phyloP scores from a whole-genome alignment of 2,113 vertebrate species.

The Cyphomyrus discorhynchus region DNA sequence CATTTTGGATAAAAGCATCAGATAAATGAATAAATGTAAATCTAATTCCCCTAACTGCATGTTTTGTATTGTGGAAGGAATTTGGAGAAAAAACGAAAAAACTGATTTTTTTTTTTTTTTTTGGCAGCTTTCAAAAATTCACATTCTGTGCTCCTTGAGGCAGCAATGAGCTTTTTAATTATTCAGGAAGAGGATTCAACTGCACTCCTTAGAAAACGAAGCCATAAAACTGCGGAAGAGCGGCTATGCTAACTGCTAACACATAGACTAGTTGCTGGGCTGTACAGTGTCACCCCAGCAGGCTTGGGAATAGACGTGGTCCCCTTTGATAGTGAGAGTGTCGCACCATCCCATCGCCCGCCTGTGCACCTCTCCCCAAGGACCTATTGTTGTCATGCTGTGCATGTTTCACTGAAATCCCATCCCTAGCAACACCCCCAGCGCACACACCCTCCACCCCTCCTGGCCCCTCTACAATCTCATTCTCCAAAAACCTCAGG shows the following conservation, averaged over 20 bases:
- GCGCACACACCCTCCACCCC: conserved; percentile 6
- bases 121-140: neutral
- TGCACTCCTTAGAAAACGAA: neutral
- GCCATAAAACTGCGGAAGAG: neutral
- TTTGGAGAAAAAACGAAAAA: neutral
- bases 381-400: conserved; percentile 62
- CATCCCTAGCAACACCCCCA: conserved; percentile 37
- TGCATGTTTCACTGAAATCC: conserved; percentile 51
- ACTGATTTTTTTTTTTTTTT: neutral
- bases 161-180: neutral
- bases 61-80: neutral
- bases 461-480: conserved; percentile 40
- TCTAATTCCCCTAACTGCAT: neutral
- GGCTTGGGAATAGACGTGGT: neutral
- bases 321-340: conserved; percentile 35
- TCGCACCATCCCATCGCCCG: conserved; percentile 40
- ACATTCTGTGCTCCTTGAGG: neutral
- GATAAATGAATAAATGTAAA: neutral
- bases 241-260: neutral
- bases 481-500: conserved; percentile 47
- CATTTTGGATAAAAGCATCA: neutral
- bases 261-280: neutral
- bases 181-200: neutral
- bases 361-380: conserved; percentile 65
- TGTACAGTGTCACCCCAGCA: neutral